A percentile compares a stretch with the other conserved stretches of the same genome.
phyloP scores from a whole-genome alignment of 2,113 vertebrate genomes.

The Psammodynastes pulverulentus region DNA sequence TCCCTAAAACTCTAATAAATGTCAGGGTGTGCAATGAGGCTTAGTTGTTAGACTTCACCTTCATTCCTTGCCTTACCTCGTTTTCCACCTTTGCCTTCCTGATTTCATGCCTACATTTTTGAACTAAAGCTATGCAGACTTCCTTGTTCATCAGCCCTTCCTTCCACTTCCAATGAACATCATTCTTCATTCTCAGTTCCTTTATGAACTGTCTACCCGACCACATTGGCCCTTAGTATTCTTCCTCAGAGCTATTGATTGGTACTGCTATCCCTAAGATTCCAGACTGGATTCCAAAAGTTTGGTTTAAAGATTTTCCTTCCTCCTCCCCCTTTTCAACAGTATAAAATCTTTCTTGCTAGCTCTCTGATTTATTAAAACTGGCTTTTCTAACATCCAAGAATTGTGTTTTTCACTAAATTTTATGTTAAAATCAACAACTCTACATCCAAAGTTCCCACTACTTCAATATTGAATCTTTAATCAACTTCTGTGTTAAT shows the following conservation, averaged over 20 bases:
- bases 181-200: not conserved
- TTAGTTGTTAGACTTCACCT: not conserved
- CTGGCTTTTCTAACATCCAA: not conserved
- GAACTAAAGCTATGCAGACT: not conserved
- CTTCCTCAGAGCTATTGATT: not conserved
- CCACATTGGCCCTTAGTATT: not conserved
- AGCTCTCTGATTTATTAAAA: not conserved
- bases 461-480: not conserved
- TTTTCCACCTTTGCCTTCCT: not conserved
- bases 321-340: no score
- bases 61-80: not conserved
- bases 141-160: not conserved
- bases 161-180: not conserved
- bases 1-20: not conserved
- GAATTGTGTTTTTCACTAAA: not conserved
- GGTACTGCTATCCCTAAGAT: not conserved
- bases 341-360: not conserved
- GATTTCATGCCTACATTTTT: not conserved
- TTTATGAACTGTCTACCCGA: not conserved
- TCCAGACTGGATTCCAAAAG: not conserved
- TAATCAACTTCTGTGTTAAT: not conserved
- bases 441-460: not conserved
- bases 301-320: not conserved
- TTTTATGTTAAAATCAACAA: not conserved
- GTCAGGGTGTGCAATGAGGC: not conserved